Evolutionary conservation across 2,888 invertebrate species (phyloP).

Genomic region (Escarpia spicata): DNA sequence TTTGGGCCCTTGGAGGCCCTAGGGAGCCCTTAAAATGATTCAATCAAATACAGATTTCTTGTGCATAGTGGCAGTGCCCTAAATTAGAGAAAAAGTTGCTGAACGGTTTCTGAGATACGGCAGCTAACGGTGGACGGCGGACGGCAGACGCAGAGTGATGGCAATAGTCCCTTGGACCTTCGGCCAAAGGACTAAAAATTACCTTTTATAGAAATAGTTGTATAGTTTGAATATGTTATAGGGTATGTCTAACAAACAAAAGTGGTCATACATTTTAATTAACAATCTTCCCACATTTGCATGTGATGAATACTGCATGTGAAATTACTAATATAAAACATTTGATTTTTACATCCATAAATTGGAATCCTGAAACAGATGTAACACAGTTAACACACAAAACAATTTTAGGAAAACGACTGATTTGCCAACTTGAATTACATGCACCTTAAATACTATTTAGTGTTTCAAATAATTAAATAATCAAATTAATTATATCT

Average conservation of each 20-base stretch:
- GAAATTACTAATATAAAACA: not conserved
- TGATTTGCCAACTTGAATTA: not conserved
- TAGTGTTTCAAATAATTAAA: not conserved
- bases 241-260: not conserved
- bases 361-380: not conserved
- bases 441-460: not conserved
- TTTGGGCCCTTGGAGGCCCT: too few relatives aligned
- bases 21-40: too few relatives aligned
- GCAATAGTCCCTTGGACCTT: too few relatives aligned
- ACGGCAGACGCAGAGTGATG: too few relatives aligned
- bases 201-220: not conserved
- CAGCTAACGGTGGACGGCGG: too few relatives aligned
- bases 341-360: not conserved
- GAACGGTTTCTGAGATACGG: too few relatives aligned
- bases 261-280: not conserved
- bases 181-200: too few relatives aligned
- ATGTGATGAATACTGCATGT: not conserved
- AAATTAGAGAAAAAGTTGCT: too few relatives aligned
- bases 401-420: not conserved
- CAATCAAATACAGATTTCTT: too few relatives aligned
- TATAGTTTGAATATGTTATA: not conserved
- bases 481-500: not conserved
- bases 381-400: not conserved
- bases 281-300: not conserved
- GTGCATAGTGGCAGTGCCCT: too few relatives aligned